Evolutionary conservation across 2,888 invertebrate species (phyloP).

Genomic region (Fragum sueziense): DNA sequence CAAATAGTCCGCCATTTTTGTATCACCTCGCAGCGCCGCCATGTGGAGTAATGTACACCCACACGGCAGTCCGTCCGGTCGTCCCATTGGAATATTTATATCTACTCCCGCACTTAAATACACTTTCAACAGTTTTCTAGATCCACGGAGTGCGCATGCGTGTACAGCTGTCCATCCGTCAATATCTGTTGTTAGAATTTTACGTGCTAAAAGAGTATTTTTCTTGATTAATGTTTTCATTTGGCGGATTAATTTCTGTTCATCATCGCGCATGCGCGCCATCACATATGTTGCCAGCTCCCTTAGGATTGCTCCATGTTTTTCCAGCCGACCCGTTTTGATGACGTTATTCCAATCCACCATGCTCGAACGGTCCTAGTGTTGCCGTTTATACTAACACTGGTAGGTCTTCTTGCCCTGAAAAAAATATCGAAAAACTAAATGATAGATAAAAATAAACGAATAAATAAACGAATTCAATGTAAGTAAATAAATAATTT

Average conservation of each 20-base stretch:
- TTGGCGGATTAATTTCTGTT: conserved; percentile 60
- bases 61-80: conserved; percentile 70
- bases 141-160: conserved; percentile 70
- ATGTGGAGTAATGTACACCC: conserved; percentile 68
- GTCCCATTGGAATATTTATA: conserved; percentile 70
- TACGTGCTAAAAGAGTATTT: conserved; percentile 50
- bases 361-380: conserved; percentile 1
- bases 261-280: conserved; percentile 63
- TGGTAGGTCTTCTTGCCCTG: background rate
- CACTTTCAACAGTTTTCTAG: conserved; percentile 67
- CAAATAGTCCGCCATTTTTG: conserved; percentile 65
- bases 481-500: background rate
- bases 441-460: background rate
- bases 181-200: conserved; percentile 64
- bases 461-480: background rate
- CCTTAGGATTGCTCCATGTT: conserved; percentile 13
- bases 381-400: too few species aligned
- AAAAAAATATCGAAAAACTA: background rate
- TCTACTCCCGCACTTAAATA: conserved; percentile 68
- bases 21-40: conserved; percentile 67
- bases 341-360: background rate
- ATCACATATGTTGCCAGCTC: conserved; percentile 60
- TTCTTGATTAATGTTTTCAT: conserved; percentile 66
- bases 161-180: conserved; percentile 75
- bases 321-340: conserved; percentile 24